Evolutionary conservation across 2,888 invertebrate genomes (phyloP).

Genomic region (Bruchidius siliquastri): DNA sequence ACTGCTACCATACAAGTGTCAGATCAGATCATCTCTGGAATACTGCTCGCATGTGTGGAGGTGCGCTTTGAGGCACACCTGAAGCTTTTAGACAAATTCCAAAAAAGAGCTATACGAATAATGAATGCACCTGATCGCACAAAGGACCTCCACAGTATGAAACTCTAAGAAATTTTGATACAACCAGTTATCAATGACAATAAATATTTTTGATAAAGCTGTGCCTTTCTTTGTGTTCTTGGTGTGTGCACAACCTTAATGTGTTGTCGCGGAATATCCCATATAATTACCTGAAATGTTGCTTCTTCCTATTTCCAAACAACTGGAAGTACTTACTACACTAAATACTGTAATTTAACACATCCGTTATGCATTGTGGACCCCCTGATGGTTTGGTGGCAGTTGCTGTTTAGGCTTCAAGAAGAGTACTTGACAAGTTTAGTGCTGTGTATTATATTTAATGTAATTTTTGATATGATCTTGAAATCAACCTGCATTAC

Average conservation of each 20-base stretch:
- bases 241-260: neutral
- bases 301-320: slow-evolving; percentile 24
- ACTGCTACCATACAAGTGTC: too few species aligned
- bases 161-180: too few species aligned
- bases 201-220: too few species aligned
- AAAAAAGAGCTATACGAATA: too few species aligned
- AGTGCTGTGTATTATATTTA: neutral
- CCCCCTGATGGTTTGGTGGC: neutral
- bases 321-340: slow-evolving; percentile 20
- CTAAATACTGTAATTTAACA: neutral
- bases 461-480: neutral
- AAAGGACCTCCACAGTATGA: too few species aligned
- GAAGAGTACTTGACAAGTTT: neutral
- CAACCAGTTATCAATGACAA: too few species aligned
- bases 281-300: slow-evolving; percentile 12
- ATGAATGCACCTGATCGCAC: too few species aligned
- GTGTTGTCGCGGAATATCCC: slow-evolving; percentile 1
- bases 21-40: too few species aligned
- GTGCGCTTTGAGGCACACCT: too few species aligned
- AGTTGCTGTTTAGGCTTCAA: neutral
- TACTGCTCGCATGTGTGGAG: too few species aligned
- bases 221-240: neutral
- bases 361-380: neutral
- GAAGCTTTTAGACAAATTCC: too few species aligned
- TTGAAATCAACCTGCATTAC: neutral